Base-by-base conservation (phyloP, 2,888 invertebrate species). In the Syritta pipiens region DNA sequence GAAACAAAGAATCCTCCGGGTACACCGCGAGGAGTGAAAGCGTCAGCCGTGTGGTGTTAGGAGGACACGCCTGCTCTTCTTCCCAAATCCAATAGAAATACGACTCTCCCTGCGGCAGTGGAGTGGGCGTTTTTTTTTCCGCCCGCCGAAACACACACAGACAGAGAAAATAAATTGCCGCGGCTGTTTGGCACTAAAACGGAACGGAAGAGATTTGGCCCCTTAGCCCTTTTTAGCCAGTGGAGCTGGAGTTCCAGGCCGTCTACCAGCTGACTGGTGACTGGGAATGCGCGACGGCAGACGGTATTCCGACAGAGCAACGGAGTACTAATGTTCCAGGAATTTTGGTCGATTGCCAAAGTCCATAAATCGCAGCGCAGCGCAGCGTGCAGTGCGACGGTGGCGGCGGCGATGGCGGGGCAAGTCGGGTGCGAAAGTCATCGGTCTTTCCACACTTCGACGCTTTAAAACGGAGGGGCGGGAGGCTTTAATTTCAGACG, bases 401-500 rank as follows among this genome's bases (percentile, higher is more conserved):
- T n/a, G n/a, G n/a, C n/a, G n/a, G n/a, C n/a, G n/a, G n/a, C n/a
- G n/a, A n/a, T n/a, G n/a, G n/a, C n/a, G n/a, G n/a, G n/a, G n/a
- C n/a, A n/a, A n/a, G n/a, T n/a, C n/a, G n/a, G n/a, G 69, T 62
- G 69, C 53, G 60, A 71, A 71, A 71, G 53, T 71, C 69, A 71
- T 69, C 69, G 60, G 69, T 60, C 69, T 60, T 46, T 60, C 44
- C 30, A 42, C 51, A 68, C 57, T 49, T 59, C 28, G 22, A 42
- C 37, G 46, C 40, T n/a, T n/a, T n/a, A 59, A 57, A 42, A 42
- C 37, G 37, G 26, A 49, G 19, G 12, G 22, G 40, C 2, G 22
- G 32, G 49, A 59, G 59, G 32, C 59, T 68, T 68, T 49, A 68
- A 59, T n/a, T n/a, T n/a, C n/a, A n/a, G n/a, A n/a, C n/a, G n/a